Evolutionary conservation across 2,113 vertebrate genomes (phyloP), one percentile per base, ranked within the genome.

Genomic region (Nycticebus coucang): DNA sequence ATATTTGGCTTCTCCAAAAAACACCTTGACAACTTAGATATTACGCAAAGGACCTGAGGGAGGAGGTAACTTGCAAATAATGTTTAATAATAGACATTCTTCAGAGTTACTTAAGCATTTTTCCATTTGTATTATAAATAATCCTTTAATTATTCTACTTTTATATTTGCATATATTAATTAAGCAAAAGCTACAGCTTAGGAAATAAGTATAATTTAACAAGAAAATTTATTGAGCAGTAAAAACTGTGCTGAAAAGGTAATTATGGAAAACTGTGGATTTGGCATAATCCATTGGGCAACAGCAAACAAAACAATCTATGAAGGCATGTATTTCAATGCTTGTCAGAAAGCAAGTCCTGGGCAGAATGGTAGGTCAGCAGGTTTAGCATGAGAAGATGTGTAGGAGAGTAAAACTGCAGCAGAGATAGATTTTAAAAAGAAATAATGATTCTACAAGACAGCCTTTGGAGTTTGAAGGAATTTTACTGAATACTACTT

Each of bases 121-220:
- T 97, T 97, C 41, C 69, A 98, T 88, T 92, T 97, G 57, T 95
- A 62, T 90, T 94, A 96, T 97, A 98, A 98, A 97, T 98, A 97
- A 97, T 95, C 79, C 15, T 82, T 53, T 89, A 97, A 94, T 95
- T 97, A 97, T 97, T 96, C 62, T 83, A 66, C 1, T 80, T 97
- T 97, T 82, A 96, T 97, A 98, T 98, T 98, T 96, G 81, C 92
- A 95, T 90, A 84, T 26, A 81, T 97, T 98, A 97, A 98, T 98
- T 97, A 98, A 97, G 50, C 69, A 96, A 97, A 95, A 33, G 83
- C 90, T 95, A 94, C 72, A 97, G 89, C 35, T 97, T 75, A 72
- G 69, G 83, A 89, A 95, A 79, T 57, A 96, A 88, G 33, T 59
- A 83, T 93, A 95, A 95, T 87, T 96, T 95, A 93, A 97, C 96